phyloP scores from a whole-genome alignment of 1,140 invertebrate genomes.

The Drosophila willistoni region DNA sequence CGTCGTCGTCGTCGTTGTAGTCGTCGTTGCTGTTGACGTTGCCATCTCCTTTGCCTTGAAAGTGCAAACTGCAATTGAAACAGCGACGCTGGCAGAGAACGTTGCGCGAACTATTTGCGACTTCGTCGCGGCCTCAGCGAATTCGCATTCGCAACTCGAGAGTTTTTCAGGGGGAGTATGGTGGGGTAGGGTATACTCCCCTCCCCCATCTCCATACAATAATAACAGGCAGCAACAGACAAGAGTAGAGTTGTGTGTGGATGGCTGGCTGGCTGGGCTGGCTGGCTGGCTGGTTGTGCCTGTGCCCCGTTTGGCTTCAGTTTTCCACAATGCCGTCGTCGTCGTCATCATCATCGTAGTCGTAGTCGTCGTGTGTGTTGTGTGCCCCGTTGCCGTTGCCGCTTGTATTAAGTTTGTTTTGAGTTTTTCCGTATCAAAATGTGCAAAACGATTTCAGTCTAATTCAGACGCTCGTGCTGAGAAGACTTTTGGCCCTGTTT shows the following conservation, averaged over 20 bases:
- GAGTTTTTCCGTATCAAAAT: constrained; percentile 83
- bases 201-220: background rate
- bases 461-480: constrained; percentile 83
- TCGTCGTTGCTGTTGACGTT: constrained; percentile 15
- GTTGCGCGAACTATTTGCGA: constrained; percentile 68
- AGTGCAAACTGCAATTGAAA: constrained; percentile 26
- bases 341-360: constrained; percentile 43
- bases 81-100: constrained; percentile 47
- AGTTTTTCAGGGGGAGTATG: constrained; percentile 12
- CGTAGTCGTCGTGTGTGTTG: constrained; percentile 55
- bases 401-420: constrained; percentile 74
- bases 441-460: constrained; percentile 83
- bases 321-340: constrained; percentile 62
- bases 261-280: background rate
- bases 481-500: constrained; percentile 82
- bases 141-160: constrained; percentile 67
- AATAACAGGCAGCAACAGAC: constrained; percentile 38
- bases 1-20: constrained; percentile 19
- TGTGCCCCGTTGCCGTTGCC: constrained; percentile 17
- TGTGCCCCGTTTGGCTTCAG: constrained; percentile 37
- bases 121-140: constrained; percentile 70
- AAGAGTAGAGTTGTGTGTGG: constrained; percentile 14
- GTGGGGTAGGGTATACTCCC: constrained; percentile 1
- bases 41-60: constrained; percentile 34
- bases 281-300: constrained; percentile 7